Conservation (phyloP, 1,140 invertebrate genomes). For the Drosophila bipectinata region DNA sequence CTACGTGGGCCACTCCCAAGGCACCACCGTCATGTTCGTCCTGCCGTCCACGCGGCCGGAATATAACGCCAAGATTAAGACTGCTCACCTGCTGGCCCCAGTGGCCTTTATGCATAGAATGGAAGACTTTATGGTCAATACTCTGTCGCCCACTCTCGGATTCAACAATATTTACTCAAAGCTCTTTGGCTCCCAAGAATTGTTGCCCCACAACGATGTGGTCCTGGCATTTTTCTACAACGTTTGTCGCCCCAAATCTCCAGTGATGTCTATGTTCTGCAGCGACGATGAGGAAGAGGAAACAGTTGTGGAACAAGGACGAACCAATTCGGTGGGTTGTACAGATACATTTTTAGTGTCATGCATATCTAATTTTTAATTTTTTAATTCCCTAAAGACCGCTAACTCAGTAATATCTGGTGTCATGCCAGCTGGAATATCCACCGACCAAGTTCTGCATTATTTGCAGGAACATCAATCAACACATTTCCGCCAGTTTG, state of each 20-base stretch:
- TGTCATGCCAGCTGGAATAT: constrained; percentile 90
- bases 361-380: background rate
- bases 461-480: constrained; percentile 86
- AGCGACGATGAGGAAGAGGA: background rate
- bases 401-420: constrained; percentile 85
- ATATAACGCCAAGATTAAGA: constrained; percentile 87
- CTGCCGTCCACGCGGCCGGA: constrained; percentile 87
- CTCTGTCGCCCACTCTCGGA: constrained; percentile 32
- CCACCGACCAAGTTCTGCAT: constrained; percentile 89
- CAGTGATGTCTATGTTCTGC: constrained; percentile 49
- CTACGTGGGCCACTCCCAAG: constrained; percentile 85
- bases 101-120: constrained; percentile 72
- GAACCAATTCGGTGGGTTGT: constrained; percentile 24
- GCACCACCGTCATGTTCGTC: constrained; percentile 86
- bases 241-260: constrained; percentile 84
- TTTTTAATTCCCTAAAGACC: constrained; percentile 80
- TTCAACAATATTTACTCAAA: constrained; percentile 74
- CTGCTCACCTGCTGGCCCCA: constrained; percentile 87
- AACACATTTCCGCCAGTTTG: constrained; percentile 81
- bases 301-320: background rate
- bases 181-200: constrained; percentile 39
- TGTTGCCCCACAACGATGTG: constrained; percentile 58
- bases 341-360: constrained; percentile 84
- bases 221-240: constrained; percentile 57
- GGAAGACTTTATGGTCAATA: constrained; percentile 27